Evolutionary conservation across 2,888 invertebrate genomes (phyloP), one percentile per base, ranked within the genome.

Genomic region (Capitulum mitella): DNA sequence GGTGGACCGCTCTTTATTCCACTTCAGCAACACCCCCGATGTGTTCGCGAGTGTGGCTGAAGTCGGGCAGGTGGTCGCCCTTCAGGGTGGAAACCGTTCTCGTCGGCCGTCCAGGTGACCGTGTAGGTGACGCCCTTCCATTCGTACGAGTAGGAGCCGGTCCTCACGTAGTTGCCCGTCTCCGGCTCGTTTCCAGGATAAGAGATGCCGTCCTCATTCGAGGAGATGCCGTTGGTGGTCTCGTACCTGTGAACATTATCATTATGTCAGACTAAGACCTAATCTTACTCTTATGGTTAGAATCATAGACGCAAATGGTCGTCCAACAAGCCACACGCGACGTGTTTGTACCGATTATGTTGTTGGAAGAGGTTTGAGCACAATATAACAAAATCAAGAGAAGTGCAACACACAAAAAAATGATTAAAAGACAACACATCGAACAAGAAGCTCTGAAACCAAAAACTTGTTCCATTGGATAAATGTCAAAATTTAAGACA

Each of bases 101-200:
- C 70, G 70, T 70, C 70, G 26, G 70, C 70, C 19, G 34, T 40
- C 70, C 70, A 70, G 34, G 14, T 19, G 37, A 70, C 70, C 5
- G 70, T 70, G 70, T 70, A 70, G 37, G 70, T 70, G n/a, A 70
- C 70, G 19, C 70, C 70, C 40, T 70, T 37, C 70, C 70, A 70
- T 8, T 70, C 70, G 70, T 70, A 70, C 70, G 70, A 37, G 70
- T 70, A 70, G 6, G 70, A 70, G 34, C 70, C 70, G 22, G 8
- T 70, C 40, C 70, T 70, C 70, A 70, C 70, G 40, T 70, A 70
- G 70, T 70, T 70, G 70, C 70, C 70, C 1, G 70, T 70, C 70
- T 70, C 70, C 5, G 70, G 70, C 12, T 19, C 6, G 70, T 70
- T 70, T 19, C 70, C 70, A 19, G 70, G 70, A 37, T 37, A 70